Evolutionary conservation across 2,888 invertebrate species (phyloP), one percentile per base, ranked within the genome.

Genomic region (Sussaba pulchella): DNA sequence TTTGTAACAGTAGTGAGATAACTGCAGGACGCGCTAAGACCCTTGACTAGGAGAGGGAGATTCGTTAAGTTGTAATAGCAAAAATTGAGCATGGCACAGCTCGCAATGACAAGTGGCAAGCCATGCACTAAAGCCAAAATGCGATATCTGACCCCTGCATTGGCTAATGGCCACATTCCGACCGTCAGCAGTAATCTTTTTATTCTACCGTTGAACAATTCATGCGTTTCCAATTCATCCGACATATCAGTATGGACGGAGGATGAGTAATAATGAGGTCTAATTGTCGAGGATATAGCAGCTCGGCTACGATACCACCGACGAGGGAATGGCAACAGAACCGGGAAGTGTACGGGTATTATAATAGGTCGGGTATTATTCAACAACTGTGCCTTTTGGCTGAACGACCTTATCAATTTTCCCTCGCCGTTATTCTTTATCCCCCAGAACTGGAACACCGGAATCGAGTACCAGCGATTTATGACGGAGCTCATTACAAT

Each of bases 11-110:
- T 47, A 0, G 70, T 59, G 9, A 70, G 31, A 26, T 57, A 83
- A 31, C 83, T 72, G 26, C 82, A 39, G 0, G 73, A n/a, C 10
- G 78, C 36, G 8, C 83, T 73, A 24, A 85, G 54, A 12, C 81
- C 80, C 10, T 72, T 82, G 10, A 83, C 64, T 4, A 82, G 31
- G 6, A 82, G 45, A 57, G 52, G 66, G 3, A 86, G 76, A 43
- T 82, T 83, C 5, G 50, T 8, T 3, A 39, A 61, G 43, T 84
- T 26, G 3, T 57, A 50, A 9, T 71, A 6, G 43, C 80, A 81
- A 45, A 84, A 85, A 14, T 66, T 72, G 5, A 83, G 21, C 21
- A 83, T 31, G 0, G 81, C 78, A 4, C 14, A 67, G 5, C 26
- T 50, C 24, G 73, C 66, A 4, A 70, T 2, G 1, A 54, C 2